Base-by-base conservation (phyloP, 2,888 invertebrate genomes). In the Cheilosia soror region DNA sequence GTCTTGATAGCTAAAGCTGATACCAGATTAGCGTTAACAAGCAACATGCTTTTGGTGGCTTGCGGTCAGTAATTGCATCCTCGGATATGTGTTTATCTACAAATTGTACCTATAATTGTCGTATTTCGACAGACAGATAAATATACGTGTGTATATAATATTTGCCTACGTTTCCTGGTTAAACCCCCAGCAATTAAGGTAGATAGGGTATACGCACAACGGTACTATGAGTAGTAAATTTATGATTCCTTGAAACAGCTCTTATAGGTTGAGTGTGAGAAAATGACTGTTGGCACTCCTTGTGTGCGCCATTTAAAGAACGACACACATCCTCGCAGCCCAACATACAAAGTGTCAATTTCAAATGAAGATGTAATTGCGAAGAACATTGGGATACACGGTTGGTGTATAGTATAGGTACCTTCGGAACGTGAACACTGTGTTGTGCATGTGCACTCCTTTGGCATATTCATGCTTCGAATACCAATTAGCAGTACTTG, bases 311-410 rank as follows among this genome's bases (percentile, higher is more conserved):
- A 31, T 15, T 44, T 25, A 15, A 73, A 62, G 27, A 47, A 5
- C 47, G n/a, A 20, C 11, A 44, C 20, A 42, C 31, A 44, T 7
- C 31, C n/a, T 33, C 37, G 33, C 63, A 11, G 47, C 62, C 62
- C 9, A 42, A 63, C 79, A 73, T 73, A 47, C 66, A 62, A 72
- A 71, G 76, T 72, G 76, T 76, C 81, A 81, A 68, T 72, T 72
- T 76, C 66, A 85, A 85, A 85, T 85, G 55, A 81, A 85, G 85
- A 85, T 85, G 85, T 85, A 77, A 85, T 76, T 81, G 81, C 76
- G 40, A 65, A 55, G 44, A 71, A 75, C 75, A 71, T 53, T 72
- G 76, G 76, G 65, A 76, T 65, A 53, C 62, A 53, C 66, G 51
- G 31, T 11, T 0, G 37, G 11, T 11, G 37, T 33, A 20, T 47